Conservation (phyloP, 2,113 vertebrate species). For the Cairina moschata region DNA sequence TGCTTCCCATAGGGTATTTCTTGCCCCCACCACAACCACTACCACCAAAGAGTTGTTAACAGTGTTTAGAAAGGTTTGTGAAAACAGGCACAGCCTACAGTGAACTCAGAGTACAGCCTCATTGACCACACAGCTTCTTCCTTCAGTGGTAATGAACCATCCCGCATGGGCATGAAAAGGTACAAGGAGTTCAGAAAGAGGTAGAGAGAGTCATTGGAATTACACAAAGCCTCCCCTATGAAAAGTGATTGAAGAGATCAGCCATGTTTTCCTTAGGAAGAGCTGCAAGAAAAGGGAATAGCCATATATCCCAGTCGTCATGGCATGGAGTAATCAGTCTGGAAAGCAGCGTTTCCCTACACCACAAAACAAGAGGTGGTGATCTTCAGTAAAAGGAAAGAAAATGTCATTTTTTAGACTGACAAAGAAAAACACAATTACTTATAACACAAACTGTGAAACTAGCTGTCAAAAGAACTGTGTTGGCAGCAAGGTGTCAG, state of each 20-base stretch:
- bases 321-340: neutral
- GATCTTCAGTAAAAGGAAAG: neutral
- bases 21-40: neutral
- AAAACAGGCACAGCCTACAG: neutral
- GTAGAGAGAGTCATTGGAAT: neutral
- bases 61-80: neutral
- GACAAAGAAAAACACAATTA: neutral
- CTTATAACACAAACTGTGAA: neutral
- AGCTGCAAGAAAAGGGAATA: neutral
- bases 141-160: neutral
- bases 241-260: neutral
- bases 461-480: neutral
- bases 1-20: neutral
- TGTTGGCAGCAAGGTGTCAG: neutral
- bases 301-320: neutral
- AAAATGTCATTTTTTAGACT: neutral
- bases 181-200: neutral
- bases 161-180: neutral
- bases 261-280: neutral
- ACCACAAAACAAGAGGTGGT: neutral
- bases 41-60: rapidly evolving
- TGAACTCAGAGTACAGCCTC: neutral
- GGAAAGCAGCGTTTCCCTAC: neutral
- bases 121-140: neutral
- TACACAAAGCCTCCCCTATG: neutral